These are phyloP conservation scores for Clytia hemisphaerica DNA, from an alignment of 30 jellyfish, hydroid and myxozoan genomes.

Conservation along the genomic window DNA sequence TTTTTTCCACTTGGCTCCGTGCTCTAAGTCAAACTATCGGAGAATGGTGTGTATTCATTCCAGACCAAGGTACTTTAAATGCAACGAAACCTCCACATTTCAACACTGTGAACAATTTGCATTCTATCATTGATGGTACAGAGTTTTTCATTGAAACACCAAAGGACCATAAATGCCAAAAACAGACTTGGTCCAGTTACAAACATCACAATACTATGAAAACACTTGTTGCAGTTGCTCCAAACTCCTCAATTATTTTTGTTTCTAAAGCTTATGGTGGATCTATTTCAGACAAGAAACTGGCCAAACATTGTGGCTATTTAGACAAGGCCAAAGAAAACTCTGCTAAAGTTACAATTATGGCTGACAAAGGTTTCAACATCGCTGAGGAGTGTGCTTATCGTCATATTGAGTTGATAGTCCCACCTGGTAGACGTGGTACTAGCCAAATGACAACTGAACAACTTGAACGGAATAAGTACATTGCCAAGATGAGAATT, in stretches of 20 bases:
- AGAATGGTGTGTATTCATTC: too few relatives aligned
- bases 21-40: too few relatives aligned
- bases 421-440: slow-evolving; percentile 29
- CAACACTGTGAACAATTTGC: background rate
- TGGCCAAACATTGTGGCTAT: background rate
- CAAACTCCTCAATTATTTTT: slow-evolving; percentile 11
- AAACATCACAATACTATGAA: slow-evolving; percentile 30
- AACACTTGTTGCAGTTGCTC: slow-evolving; percentile 30
- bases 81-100: too few relatives aligned
- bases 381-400: slow-evolving; percentile 15
- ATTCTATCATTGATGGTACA: slow-evolving; percentile 35
- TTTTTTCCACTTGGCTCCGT: too few relatives aligned
- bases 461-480: background rate
- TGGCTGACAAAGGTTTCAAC: slow-evolving; percentile 39
- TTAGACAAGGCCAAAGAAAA: slow-evolving; percentile 6
- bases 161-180: background rate
- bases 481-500: slow-evolving; percentile 20
- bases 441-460: background rate
- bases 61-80: too few relatives aligned
- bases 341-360: too few relatives aligned
- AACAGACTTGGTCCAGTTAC: slow-evolving; percentile 24
- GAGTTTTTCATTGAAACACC: slow-evolving; percentile 34
- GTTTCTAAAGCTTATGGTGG: slow-evolving; percentile 26
- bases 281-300: slow-evolving; percentile 20
- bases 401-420: background rate